Conservation (phyloP, 1,140 invertebrate genomes). For the Meloidogyne exigua region DNA sequence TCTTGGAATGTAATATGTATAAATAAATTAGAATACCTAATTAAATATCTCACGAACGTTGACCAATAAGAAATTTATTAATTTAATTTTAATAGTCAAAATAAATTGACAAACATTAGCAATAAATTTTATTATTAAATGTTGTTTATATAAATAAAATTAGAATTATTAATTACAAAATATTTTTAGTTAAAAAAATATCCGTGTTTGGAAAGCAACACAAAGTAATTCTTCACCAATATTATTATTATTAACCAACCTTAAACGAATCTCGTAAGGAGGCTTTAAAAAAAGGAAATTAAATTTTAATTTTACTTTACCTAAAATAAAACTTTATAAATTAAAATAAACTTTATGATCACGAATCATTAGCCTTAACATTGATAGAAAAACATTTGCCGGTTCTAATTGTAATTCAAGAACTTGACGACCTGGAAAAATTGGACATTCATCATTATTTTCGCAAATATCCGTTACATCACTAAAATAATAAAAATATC, state of each 20-base stretch:
- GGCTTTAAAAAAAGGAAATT: neutral
- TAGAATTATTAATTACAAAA: neutral
- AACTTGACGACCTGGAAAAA: constrained; percentile 29
- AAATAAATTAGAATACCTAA: too few species aligned
- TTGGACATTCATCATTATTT: constrained; percentile 19
- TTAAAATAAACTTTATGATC: neutral
- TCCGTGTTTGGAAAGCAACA: neutral
- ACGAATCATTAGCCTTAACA: neutral
- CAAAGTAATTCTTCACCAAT: neutral
- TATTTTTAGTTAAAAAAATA: neutral
- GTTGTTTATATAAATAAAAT: too few species aligned
- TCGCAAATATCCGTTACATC: constrained; percentile 39
- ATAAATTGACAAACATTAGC: too few species aligned
- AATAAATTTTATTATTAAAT: too few species aligned
- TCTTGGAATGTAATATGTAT: too few species aligned
- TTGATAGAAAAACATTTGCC: neutral
- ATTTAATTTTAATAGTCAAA: too few species aligned
- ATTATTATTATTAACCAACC: neutral
- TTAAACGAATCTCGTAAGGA: neutral
- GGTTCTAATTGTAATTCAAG: constrained; percentile 17
- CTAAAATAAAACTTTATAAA: neutral
- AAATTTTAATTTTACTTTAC: neutral
- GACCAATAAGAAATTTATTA: too few species aligned
- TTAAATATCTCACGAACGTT: too few species aligned
- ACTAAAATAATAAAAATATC: constrained; percentile 9